Base-by-base conservation (phyloP, 2,888 invertebrate genomes). In the Philereme vetulata region DNA sequence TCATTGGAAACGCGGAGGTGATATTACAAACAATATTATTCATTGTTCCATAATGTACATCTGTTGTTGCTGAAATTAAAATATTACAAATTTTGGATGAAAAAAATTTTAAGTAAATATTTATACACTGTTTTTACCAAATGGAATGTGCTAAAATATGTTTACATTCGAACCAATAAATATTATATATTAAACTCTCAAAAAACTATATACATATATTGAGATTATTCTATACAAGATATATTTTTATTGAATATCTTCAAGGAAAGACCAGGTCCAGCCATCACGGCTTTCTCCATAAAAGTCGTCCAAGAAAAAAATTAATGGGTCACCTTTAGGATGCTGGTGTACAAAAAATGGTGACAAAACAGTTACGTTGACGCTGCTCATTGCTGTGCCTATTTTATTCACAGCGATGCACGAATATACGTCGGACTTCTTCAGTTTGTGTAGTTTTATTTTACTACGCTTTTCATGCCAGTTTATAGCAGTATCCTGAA, bases 21-120 rank as follows among this genome's bases (percentile, higher is more conserved):
- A 69, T 61, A 5, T 58, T 49, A 43, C 69, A 69, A 7, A 40
- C 40, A 10, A 69, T 55, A n/a, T 33, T 50, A 21, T 42, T 6
- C n/a, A 46, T 35, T n/a, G 34, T 56, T 10, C 51, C 60, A 11
- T 67, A 65, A 33, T 55, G 32, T 33, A 62, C 21, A 1, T 35
- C 35, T 11, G 49, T 57, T 11, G 4, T 43, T 5, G 11, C 69
- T 67, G 50, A 46, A 62, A 51, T 48, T 38, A 1, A 21, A 21
- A 6, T 6, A 38, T 3, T 8, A 8, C 4, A 38, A 4, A 38
- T 38, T 8, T 38, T 38, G 5, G 4, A 6, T 6, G 4, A 5
- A 1, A 8, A 38, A 6, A 6, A 7, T 38, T 6, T 38, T 3
- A 38, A 8, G 4, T 38, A 4, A 38, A 3, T 0, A 21, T 21